A percentile compares a stretch with the other conserved stretches of the same genome.
phyloP scores from a whole-genome alignment of 1,140 invertebrate genomes.

The Stegodyphus mimosarum region DNA sequence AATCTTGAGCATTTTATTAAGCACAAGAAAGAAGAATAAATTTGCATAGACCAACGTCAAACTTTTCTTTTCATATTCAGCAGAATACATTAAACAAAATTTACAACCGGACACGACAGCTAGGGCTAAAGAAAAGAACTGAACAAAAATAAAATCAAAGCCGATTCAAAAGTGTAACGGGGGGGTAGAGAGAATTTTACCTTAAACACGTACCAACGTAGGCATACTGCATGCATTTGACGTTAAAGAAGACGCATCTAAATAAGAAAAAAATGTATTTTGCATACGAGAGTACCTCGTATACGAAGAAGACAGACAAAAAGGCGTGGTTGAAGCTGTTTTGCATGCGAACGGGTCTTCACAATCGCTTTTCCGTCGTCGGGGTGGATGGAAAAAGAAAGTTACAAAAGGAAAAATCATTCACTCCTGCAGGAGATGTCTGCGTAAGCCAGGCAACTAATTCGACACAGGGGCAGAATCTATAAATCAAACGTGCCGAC shows the following conservation, averaged over 20 bases:
- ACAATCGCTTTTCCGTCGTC: not conserved
- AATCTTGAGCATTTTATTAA: too few relatives aligned
- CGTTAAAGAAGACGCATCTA: constrained; percentile 4
- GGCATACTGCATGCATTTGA: constrained; percentile 18
- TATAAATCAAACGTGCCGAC: constrained; percentile 49
- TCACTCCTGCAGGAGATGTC: constrained; percentile 36
- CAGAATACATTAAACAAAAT: not conserved
- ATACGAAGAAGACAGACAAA: constrained; percentile 17
- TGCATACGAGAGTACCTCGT: constrained; percentile 37
- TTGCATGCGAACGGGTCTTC: constrained; percentile 49
- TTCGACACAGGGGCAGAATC: constrained; percentile 36
- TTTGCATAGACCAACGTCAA: not conserved
- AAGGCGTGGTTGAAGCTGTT: constrained; percentile 20
- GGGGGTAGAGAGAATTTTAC: not conserved
- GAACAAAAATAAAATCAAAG: not conserved
- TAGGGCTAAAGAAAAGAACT: not conserved
- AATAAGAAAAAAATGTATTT: constrained; percentile 22
- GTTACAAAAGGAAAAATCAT: constrained; percentile 2
- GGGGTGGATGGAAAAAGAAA: not conserved
- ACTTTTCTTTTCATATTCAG: not conserved
- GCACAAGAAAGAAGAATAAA: too few relatives aligned
- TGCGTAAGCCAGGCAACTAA: constrained; percentile 46
- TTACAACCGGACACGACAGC: not conserved
- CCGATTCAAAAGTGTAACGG: constrained; percentile 1
- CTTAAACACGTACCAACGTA: constrained; percentile 33